A percentile compares a stretch with the other conserved stretches of the same genome.
These are phyloP conservation scores for Eugnorisma glareosa DNA, from an alignment of 2,888 invertebrate genomes.

Conservation along the genomic window DNA sequence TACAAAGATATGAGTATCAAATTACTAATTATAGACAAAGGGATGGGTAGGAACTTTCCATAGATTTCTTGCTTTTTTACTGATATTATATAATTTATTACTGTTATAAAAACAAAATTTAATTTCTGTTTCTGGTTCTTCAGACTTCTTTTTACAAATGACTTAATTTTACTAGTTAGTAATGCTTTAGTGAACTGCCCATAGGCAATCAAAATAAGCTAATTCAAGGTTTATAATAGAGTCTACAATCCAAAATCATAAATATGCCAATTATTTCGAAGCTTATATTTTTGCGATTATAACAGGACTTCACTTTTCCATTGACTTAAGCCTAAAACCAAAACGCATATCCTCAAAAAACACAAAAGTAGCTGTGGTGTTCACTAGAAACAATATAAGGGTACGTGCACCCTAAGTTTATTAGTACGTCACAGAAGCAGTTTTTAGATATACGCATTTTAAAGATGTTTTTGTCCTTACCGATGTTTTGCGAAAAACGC, in stretches of 20 bases:
- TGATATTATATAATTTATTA: not conserved
- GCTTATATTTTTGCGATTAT: not conserved
- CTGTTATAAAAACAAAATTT: not conserved
- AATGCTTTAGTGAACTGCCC: not conserved
- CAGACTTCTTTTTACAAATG: not conserved
- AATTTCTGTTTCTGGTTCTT: not conserved
- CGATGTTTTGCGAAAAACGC: no score
- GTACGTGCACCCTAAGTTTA: no score
- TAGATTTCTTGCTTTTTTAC: not conserved
- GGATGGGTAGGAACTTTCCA: not conserved
- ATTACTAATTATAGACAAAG: conserved; percentile 13
- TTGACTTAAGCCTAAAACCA: not conserved
- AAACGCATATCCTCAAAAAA: not conserved
- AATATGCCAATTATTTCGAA: no score
- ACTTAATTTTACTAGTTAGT: not conserved
- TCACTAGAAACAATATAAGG: no score
- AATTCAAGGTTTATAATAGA: not conserved
- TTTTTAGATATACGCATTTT: not conserved
- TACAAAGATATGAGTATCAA: conserved; percentile 29
- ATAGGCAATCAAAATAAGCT: not conserved
- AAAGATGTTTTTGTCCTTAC: not conserved
- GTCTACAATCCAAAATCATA: no score
- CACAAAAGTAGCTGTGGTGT: no score
- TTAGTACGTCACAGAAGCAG: no score
- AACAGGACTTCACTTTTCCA: not conserved